phyloP scores from a whole-genome alignment of 2,113 vertebrate species.

The Heterochromis multidens region DNA sequence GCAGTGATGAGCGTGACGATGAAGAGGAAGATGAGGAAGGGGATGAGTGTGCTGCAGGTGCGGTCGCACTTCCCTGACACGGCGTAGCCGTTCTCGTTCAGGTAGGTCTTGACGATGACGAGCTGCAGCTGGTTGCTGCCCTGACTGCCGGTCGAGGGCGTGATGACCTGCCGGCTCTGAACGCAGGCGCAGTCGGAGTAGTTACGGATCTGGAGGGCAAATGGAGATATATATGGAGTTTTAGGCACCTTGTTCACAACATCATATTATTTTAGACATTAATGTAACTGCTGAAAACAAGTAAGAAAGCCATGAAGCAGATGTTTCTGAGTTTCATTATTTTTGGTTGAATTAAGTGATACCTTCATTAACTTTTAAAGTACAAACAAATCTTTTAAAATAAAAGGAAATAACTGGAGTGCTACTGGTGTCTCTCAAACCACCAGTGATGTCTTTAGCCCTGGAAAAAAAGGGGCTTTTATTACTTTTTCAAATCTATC shows the following conservation, averaged over 20 bases:
- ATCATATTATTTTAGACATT: not conserved
- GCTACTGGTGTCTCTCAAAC: not conserved
- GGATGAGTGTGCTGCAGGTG: conserved; percentile 93
- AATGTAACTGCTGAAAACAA: not conserved
- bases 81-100: conserved; percentile 94
- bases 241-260: not conserved
- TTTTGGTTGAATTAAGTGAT: not conserved
- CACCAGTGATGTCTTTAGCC: not conserved
- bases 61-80: conserved; percentile 92
- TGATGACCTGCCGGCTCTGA: conserved; percentile 96
- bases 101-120: conserved; percentile 97
- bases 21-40: conserved; percentile 97
- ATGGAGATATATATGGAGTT: not conserved
- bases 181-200: conserved; percentile 97
- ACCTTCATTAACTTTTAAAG: not conserved
- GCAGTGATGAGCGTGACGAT: conserved; percentile 98
- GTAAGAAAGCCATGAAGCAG: not conserved
- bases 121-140: conserved; percentile 88
- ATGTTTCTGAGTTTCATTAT: not conserved
- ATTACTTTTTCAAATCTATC: not conserved
- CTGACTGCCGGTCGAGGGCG: conserved; percentile 84
- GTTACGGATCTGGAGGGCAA: conserved; percentile 82
- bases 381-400: not conserved
- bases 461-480: not conserved
- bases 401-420: not conserved